Evolutionary conservation across 2,888 invertebrate species (phyloP).

Genomic region (Chalcosyrphus nemorum): DNA sequence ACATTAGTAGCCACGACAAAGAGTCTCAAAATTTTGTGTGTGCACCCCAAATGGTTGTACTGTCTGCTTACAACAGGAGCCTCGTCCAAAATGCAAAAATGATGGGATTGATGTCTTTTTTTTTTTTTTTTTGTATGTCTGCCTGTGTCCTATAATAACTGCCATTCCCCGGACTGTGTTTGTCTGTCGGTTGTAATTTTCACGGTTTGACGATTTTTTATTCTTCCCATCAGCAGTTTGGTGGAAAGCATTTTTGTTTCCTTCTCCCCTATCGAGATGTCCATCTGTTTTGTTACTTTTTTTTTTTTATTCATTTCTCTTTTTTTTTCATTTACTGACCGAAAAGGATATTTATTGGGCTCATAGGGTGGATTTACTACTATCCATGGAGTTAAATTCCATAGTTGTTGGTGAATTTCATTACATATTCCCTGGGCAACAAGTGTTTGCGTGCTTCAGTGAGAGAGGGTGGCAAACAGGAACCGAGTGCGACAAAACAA

Average conservation of each 20-base stretch:
- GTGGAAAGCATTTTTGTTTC: constrained; percentile 1
- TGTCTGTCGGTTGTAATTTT: constrained; percentile 44
- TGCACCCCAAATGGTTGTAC: not conserved
- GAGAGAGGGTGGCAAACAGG: not conserved
- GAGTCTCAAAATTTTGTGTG: not conserved
- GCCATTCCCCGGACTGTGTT: constrained; percentile 13
- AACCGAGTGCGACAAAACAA: not conserved
- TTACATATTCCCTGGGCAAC: constrained; percentile 1
- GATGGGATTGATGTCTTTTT: too few species aligned
- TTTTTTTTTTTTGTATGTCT: not conserved
- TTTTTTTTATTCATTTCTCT: not conserved
- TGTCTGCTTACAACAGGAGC: not conserved
- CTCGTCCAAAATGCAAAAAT: not conserved
- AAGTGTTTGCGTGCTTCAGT: constrained; percentile 16
- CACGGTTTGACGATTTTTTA: constrained; percentile 56
- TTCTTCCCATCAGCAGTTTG: constrained; percentile 21
- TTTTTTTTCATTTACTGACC: not conserved
- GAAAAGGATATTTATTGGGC: constrained; percentile 48
- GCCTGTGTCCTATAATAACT: constrained; percentile 26
- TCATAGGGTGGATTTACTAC: constrained; percentile 24
- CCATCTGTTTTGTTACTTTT: not conserved
- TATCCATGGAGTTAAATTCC: not conserved
- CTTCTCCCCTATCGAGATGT: not conserved
- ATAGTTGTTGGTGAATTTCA: not conserved
- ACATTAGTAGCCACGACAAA: too few species aligned